Base-by-base conservation (phyloP, 2,113 vertebrate genomes). In the Trichomycterus rosablanca region DNA sequence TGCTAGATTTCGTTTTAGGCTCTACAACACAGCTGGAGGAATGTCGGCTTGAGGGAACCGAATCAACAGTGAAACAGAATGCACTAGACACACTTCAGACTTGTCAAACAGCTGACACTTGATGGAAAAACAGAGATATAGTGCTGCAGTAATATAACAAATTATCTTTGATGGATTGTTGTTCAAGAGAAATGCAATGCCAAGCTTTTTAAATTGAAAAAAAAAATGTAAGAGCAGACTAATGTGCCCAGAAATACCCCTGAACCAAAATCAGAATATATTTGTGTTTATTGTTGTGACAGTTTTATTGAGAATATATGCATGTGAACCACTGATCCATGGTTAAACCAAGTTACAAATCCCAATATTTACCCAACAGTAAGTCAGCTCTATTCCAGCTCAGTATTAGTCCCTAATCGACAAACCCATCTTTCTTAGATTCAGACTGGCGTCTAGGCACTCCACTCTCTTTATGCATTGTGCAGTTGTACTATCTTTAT, bases 251-350 rank as follows among this genome's bases (percentile, higher is more conserved):
- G 37, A 46, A 39, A 57, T 37, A 48, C 30, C 37, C 51, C 34
- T 42, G 26, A 16, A 32, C 42, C 32, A 20, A 32, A 39, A 65
- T 65, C 10, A 26, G 20, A 37, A 56, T 40, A 56, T 65, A 56
- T 65, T 56, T 19, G 16, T 55, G 22, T 56, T 56, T 15, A 23
- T 39, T 18, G 51, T 26, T 4, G 42, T 65, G 62, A 65, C 62
- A 65, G 52, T 30, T 65, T 56, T 65, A 65, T 56, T 56, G 52
- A 39, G 62, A 30, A 28, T 65, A 56, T 51, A 24, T 65, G 44
- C 53, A 46, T 26, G 18, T 40, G 34, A 65, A 56, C 32, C 44
- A 40, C 52, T 57, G 23, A 16, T 30, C 63, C 32, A 32, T 48
- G 26, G 35, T 26, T 10, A 49, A 65, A 55, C n/a, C 35, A 45